These are phyloP conservation scores for Flexamia atlantica DNA, from an alignment of 2,888 invertebrate genomes.

Conservation along the genomic window DNA sequence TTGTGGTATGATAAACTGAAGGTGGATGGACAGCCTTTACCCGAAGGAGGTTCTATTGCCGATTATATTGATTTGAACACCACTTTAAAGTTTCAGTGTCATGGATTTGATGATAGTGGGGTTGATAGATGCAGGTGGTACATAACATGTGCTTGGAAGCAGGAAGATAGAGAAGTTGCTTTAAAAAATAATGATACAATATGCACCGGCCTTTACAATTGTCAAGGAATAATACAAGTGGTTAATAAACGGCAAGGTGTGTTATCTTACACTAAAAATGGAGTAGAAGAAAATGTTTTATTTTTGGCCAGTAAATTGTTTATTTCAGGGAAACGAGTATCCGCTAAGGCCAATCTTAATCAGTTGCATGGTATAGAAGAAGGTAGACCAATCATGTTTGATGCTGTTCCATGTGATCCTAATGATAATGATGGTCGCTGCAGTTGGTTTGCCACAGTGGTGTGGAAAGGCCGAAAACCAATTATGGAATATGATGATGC, in stretches of 20 bases:
- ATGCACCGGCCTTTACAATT: slow-evolving; percentile 19
- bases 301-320: slow-evolving; percentile 62
- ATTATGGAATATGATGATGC: slow-evolving; percentile 70
- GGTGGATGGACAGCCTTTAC: slow-evolving; percentile 54
- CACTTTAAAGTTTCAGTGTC: slow-evolving; percentile 46
- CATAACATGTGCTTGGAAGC: slow-evolving; percentile 58
- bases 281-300: slow-evolving; percentile 57
- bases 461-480: slow-evolving; percentile 61
- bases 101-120: slow-evolving; percentile 46
- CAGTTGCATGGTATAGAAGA: slow-evolving; percentile 49
- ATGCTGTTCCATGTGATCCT: slow-evolving; percentile 61
- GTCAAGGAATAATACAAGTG: slow-evolving; percentile 15
- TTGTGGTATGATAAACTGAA: slow-evolving; percentile 58
- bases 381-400: slow-evolving; percentile 55
- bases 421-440: slow-evolving; percentile 56
- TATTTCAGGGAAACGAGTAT: slow-evolving; percentile 53
- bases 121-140: slow-evolving; percentile 59
- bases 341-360: slow-evolving; percentile 39
- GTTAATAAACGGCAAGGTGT: slow-evolving; percentile 30
- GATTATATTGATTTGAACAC: slow-evolving; percentile 17
- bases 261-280: slow-evolving; percentile 21
- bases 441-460: slow-evolving; percentile 63
- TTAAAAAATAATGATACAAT: slow-evolving; percentile 27
- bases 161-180: slow-evolving; percentile 31
- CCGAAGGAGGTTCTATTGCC: slow-evolving; percentile 53